Evolutionary conservation across 2,797 vertebrate species (phyloP).

Genomic region (Smutsia gigantea): DNA sequence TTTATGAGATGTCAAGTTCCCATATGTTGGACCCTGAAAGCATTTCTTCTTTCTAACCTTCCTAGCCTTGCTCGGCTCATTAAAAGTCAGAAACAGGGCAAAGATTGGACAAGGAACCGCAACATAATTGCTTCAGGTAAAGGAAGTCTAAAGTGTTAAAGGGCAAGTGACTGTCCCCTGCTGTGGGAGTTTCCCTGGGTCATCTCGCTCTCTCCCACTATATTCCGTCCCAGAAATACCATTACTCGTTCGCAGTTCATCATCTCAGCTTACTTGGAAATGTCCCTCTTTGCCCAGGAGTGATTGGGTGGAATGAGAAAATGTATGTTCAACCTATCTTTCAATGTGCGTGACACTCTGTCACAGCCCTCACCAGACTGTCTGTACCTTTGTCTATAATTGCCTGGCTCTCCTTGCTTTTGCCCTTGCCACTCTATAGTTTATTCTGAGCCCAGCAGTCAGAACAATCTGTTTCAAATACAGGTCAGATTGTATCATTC

Average conservation of each 20-base stretch:
- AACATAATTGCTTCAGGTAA: neutral
- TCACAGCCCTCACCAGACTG: neutral
- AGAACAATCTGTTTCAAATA: neutral
- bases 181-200: neutral
- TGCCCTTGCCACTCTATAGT: neutral
- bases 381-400: neutral
- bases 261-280: neutral
- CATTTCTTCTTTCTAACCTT: neutral
- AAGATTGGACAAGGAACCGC: neutral
- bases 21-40: neutral
- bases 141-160: neutral
- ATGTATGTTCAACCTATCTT: neutral
- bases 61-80: neutral
- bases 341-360: neutral
- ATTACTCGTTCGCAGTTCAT: rapidly evolving
- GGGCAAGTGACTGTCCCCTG: neutral
- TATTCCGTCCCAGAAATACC: neutral
- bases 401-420: neutral
- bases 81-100: neutral
- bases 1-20: neutral
- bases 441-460: neutral
- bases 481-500: neutral
- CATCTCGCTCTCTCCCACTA: neutral
- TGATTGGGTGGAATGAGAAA: neutral
- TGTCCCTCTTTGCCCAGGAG: neutral